Conservation (phyloP, 2,888 invertebrate genomes). For the Nesidiocoris tenuis region DNA sequence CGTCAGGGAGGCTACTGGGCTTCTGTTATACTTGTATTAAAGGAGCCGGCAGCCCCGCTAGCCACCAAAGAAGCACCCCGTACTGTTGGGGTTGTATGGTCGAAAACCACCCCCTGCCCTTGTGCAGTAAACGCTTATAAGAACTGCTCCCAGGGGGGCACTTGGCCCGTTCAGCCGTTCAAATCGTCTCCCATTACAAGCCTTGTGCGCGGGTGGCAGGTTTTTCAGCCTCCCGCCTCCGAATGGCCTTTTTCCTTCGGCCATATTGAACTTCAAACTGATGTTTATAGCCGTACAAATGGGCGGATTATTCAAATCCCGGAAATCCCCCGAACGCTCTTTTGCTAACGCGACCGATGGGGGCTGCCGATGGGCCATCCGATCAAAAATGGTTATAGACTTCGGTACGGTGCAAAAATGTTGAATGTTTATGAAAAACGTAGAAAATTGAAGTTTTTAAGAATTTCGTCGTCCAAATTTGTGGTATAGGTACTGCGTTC, state of each 20-base stretch:
- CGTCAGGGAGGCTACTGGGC: not conserved
- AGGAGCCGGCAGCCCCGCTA: not conserved
- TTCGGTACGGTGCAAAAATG: no score
- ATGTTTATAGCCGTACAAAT: not conserved
- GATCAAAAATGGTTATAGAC: no score
- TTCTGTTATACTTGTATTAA: conserved; percentile 9
- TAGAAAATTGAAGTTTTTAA: no score
- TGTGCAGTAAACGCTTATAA: conserved; percentile 12
- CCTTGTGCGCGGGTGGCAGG: conserved; percentile 14
- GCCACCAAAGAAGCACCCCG: not conserved
- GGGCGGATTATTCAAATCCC: not conserved
- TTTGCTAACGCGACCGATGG: no score
- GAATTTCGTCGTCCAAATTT: no score
- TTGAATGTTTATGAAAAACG: no score
- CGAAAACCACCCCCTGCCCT: not conserved
- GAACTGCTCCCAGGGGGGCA: conserved; percentile 29
- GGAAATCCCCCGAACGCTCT: not conserved
- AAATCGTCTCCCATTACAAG: conserved; percentile 39
- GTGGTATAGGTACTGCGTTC: no score
- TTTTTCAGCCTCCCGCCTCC: conserved; percentile 3
- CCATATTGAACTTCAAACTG: conserved; percentile 23
- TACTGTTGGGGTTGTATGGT: not conserved
- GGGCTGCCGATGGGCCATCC: no score
- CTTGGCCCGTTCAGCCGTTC: conserved; percentile 27
- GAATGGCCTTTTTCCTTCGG: conserved; percentile 12